Evolutionary conservation across 2,797 vertebrate genomes (phyloP).

Genomic region (Danio choprae): DNA sequence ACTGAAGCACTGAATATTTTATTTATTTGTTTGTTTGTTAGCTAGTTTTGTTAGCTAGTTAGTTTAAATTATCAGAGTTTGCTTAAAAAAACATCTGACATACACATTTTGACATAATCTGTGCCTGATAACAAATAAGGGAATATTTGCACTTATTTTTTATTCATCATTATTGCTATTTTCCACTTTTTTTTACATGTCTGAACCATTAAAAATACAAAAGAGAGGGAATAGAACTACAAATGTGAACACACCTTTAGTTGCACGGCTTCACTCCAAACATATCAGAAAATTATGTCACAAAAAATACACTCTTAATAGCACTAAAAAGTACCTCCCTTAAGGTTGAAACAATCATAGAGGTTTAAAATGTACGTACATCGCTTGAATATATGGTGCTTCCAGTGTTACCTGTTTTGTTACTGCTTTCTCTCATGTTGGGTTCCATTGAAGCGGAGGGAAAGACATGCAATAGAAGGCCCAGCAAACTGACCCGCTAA

Average conservation of each 20-base stretch:
- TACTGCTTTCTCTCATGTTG: constrained; percentile 44
- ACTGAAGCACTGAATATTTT: background rate
- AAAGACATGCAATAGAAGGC: constrained; percentile 54
- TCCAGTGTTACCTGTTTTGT: background rate
- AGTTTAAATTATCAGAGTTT: no score
- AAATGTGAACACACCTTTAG: background rate
- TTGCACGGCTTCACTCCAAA: background rate
- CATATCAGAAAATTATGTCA: constrained; percentile 20
- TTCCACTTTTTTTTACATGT: no score
- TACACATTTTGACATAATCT: no score
- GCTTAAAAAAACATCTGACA: no score
- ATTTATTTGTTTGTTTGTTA: no score
- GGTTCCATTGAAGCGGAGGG: constrained; percentile 52
- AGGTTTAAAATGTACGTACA: background rate
- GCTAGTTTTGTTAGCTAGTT: no score
- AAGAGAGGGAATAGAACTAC: no score
- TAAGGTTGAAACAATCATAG: background rate
- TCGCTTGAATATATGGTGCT: background rate
- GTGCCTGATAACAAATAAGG: background rate
- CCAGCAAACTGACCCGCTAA: constrained; percentile 69
- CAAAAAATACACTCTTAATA: background rate
- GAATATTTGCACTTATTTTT: background rate
- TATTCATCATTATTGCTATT: no score
- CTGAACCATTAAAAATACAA: no score
- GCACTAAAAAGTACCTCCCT: background rate